Evolutionary conservation across 2,888 invertebrate genomes (phyloP).

Genomic region (Dicranocentrus wangi): DNA sequence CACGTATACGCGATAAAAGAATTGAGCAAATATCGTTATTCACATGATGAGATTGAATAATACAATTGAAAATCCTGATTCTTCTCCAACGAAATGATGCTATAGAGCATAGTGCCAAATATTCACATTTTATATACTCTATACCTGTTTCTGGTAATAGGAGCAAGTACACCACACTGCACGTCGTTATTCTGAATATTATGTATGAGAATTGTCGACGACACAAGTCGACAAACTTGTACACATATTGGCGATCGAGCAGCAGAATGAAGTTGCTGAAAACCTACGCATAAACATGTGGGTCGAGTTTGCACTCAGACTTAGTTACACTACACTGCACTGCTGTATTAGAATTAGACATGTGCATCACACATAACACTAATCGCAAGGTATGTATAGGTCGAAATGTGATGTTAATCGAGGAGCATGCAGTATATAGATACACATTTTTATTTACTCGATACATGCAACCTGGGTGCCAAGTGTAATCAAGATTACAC

Average conservation of each 20-base stretch:
- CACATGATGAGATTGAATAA: neutral
- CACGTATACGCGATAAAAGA: too few relatives aligned
- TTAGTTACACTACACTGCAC: slow-evolving; percentile 10
- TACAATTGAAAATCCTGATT: neutral
- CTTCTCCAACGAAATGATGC: neutral
- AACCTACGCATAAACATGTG: slow-evolving; percentile 34
- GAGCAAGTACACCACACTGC: too few relatives aligned
- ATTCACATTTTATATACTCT: neutral
- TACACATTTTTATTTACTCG: slow-evolving; percentile 16
- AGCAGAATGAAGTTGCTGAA: slow-evolving; percentile 17
- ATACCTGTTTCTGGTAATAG: neutral
- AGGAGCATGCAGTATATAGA: neutral
- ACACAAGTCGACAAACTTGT: neutral
- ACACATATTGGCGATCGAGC: neutral
- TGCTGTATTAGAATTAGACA: neutral
- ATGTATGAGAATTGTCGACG: neutral
- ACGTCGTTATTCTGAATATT: neutral
- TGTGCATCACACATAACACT: too few relatives aligned
- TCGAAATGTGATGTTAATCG: slow-evolving; percentile 3
- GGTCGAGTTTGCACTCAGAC: neutral
- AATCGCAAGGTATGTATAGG: neutral
- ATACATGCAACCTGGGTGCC: slow-evolving; percentile 7
- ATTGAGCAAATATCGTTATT: too few relatives aligned
- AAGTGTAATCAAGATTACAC: slow-evolving; percentile 26
- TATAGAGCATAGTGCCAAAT: too few relatives aligned